Evolutionary conservation across 2,888 invertebrate genomes (phyloP), one percentile per base, ranked within the genome.

Genomic region (Parascotia fuliginaria): DNA sequence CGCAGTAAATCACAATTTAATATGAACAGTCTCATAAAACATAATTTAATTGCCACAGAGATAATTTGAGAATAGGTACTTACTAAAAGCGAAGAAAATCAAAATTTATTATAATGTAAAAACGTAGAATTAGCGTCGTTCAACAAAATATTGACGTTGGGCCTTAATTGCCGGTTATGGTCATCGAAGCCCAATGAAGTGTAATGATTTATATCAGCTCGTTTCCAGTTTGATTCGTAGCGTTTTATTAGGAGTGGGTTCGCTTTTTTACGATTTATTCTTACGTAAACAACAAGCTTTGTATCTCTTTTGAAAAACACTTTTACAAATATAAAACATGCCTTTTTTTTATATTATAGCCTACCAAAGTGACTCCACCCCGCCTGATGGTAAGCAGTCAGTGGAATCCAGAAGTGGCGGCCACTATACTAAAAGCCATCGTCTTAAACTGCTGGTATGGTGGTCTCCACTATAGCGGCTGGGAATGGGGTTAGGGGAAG

Each of bases 171-270:
- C 13, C 44, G 11, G 22, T 7, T 43, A 50, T 6, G 42, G 50
- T 51, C 55, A 59, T 65, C 59, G 50, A 41, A 36, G 11, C 54
- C 57, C 58, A 57, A 46, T 54, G 56, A 42, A 31, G 42, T 59
- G 68, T 60, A 56, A 60, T 57, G 57, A 56, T 52, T 47, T 11
- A 36, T 42, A 29, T 28, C 51, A 42, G 22, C 24, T 24, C 44
- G 50, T 53, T 59, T 59, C 47, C 44, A 42, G n/a, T 46, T 16
- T 19, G 19, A 19, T 19, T 19, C 2, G 2, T 19, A 5, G 5
- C 19, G 5, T 29, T 29, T 29, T 13, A 29, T 29, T 29, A n/a
- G n/a, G n/a, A n/a, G n/a, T 29, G 0, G 11, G 11, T 12, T 11
- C 5, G 29, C n/a, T 29, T 1, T 29, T 29, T 29, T 12, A n/a